Base-by-base conservation (phyloP, 2,113 vertebrate genomes). In the Lanius collurio region DNA sequence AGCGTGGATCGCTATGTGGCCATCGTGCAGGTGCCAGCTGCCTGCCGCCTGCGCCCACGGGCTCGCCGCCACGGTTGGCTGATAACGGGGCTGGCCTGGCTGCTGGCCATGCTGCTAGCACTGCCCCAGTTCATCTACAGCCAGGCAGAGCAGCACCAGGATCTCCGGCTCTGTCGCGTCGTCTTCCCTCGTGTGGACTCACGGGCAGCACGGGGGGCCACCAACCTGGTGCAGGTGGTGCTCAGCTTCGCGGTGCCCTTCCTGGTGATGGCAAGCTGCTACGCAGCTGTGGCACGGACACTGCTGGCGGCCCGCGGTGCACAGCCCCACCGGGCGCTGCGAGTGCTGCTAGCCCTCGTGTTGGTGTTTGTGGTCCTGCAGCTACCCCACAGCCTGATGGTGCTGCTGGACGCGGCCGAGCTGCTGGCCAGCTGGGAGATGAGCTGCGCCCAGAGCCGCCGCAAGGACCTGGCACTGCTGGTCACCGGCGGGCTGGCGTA, bases 1-100 rank as follows among this genome's bases (percentile, higher is more conserved):
- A 99, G 99, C 5, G 83, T 99, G 2, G 99, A 99, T 84, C 99
- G 99, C 94, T 99, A 99, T 22, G 73, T 99, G 93, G 98, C 98
- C 92, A 99, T 99, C 4, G 98, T 98, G 3, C 89, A 18, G 74
- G 97, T 96, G 31, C 96, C 98, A 0, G 31, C 96, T 0, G 97
- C 97, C 46, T 95, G 94, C 2, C 96, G 96, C 46, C 96, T 97
- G 44, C 98, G 97, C 41, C 93, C 87, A 1, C 91, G 86, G 15
- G 96, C 96, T 10, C 77, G 97, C 2, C 76, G 37, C 18, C 87
- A 81, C 0, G 98, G 98, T 53, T 98, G 95, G 71, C 20, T 98
- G 26, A 86, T 91, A 0, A 98, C 96, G 0, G 52, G 97, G 7
- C 41, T 90, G 4, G 98, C 98, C 59, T 99, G 99, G 98, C 44